Evolutionary conservation across 2,797 vertebrate species (phyloP).

Genomic region (Oreonectes daqikongensis): DNA sequence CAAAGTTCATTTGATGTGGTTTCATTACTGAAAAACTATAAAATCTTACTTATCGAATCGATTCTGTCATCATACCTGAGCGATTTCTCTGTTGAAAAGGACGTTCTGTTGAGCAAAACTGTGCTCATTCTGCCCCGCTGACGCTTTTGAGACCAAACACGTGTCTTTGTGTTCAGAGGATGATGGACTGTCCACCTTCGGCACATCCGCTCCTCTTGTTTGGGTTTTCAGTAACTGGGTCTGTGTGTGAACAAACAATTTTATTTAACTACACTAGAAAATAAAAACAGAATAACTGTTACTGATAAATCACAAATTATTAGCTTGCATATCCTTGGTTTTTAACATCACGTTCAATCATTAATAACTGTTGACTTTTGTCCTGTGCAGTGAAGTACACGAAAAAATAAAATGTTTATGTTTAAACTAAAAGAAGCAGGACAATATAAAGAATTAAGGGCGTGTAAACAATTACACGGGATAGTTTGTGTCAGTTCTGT

Average conservation of each 20-base stretch:
- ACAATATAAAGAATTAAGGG: not conserved
- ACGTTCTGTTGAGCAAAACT: slow-evolving; percentile 70
- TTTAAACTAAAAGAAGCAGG: not conserved
- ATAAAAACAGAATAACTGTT: not conserved
- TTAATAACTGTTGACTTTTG: too few species aligned
- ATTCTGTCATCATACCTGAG: slow-evolving; percentile 69
- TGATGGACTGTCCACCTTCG: slow-evolving; percentile 58
- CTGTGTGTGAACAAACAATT: slow-evolving; percentile 57
- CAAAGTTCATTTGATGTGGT: too few species aligned
- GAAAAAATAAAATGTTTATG: too few species aligned
- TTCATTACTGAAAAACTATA: not conserved
- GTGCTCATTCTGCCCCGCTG: slow-evolving; percentile 59
- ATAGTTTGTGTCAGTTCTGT: not conserved
- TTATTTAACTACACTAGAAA: not conserved
- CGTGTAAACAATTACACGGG: not conserved
- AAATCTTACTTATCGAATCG: not conserved
- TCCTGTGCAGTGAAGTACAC: too few species aligned
- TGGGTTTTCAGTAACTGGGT: slow-evolving; percentile 53
- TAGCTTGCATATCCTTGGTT: too few species aligned
- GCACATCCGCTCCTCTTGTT: slow-evolving; percentile 56
- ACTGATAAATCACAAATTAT: too few species aligned
- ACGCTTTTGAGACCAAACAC: slow-evolving; percentile 37
- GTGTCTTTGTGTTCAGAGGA: slow-evolving; percentile 51
- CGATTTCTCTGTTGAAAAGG: slow-evolving; percentile 75
- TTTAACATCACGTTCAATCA: too few species aligned